Evolutionary conservation across 2,797 vertebrate species (phyloP).

Genomic region (Channa striata): DNA sequence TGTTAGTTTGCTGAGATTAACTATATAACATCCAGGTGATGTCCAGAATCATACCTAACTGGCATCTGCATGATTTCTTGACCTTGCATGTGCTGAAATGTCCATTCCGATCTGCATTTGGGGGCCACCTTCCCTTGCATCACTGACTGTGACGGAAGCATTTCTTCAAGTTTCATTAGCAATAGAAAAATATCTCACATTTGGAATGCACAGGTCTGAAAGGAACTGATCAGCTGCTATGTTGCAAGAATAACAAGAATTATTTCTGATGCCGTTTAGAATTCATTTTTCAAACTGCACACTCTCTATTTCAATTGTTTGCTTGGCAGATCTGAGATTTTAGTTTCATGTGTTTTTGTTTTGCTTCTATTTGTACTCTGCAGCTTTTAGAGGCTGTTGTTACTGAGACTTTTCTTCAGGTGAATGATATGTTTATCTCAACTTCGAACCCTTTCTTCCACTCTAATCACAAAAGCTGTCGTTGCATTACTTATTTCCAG

Average conservation of each 20-base stretch:
- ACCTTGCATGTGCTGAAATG: not conserved
- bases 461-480: not conserved
- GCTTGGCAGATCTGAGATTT: not conserved
- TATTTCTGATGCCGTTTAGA: not conserved
- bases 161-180: not conserved
- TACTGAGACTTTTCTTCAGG: not conserved
- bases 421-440: not conserved
- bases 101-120: not conserved
- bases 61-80: not conserved
- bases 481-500: not conserved
- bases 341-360: not conserved
- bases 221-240: not conserved
- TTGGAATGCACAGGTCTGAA: not conserved
- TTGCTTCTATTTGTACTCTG: not conserved
- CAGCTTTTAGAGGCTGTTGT: not conserved
- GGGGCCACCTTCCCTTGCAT: not conserved
- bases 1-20: not conserved
- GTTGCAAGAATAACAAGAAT: not conserved
- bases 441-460: not conserved
- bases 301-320: not conserved
- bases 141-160: not conserved
- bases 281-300: conserved; percentile 4
- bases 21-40: not conserved
- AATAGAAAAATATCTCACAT: not conserved
- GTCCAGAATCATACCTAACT: not conserved